A percentile compares a stretch with the other conserved stretches of the same genome.
Evolutionary conservation across 2,888 invertebrate genomes (phyloP).

Genomic region (Drosophila lacicola): DNA sequence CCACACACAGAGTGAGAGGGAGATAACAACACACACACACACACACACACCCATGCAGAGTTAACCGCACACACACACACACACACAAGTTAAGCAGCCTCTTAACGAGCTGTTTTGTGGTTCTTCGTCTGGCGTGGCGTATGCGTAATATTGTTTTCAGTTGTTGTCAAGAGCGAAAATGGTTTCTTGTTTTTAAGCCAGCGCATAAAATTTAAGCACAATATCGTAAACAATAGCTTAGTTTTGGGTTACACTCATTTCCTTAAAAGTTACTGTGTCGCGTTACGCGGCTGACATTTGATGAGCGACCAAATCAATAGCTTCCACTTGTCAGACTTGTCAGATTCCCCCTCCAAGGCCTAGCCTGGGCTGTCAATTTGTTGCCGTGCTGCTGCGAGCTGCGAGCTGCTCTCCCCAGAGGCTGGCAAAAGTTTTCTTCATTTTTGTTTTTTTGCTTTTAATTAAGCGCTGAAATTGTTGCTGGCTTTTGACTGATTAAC

Average conservation of each 20-base stretch:
- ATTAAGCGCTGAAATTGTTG: conserved; percentile 31
- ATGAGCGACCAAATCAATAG: background rate
- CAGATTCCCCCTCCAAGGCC: background rate
- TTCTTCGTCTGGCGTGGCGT: conserved; percentile 21
- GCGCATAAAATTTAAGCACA: conserved; percentile 6
- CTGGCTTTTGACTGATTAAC: conserved; percentile 56
- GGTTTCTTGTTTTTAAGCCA: background rate
- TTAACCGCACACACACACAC: background rate
- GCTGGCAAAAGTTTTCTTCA: conserved; percentile 8
- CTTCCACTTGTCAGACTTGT: background rate
- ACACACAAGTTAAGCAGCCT: conserved; percentile 1
- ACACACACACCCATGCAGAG: background rate
- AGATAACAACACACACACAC: background rate
- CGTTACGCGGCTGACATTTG: background rate
- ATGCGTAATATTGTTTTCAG: conserved; percentile 42
- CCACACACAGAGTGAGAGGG: background rate
- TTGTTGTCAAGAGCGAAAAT: conserved; percentile 13
- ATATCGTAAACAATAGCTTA: conserved; percentile 6
- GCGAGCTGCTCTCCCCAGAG: conserved; percentile 26
- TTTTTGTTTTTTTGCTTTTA: conserved; percentile 20
- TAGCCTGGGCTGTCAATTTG: conserved; percentile 33
- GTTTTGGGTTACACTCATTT: background rate
- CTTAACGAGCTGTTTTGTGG: conserved; percentile 54
- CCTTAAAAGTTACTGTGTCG: too few relatives aligned
- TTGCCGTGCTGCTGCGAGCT: conserved; percentile 32